Percentiles rank a stretch among this genome's conserved stretches.
Evolutionary conservation across 2,888 invertebrate species (phyloP).

Genomic region (Esperia sulphurella): DNA sequence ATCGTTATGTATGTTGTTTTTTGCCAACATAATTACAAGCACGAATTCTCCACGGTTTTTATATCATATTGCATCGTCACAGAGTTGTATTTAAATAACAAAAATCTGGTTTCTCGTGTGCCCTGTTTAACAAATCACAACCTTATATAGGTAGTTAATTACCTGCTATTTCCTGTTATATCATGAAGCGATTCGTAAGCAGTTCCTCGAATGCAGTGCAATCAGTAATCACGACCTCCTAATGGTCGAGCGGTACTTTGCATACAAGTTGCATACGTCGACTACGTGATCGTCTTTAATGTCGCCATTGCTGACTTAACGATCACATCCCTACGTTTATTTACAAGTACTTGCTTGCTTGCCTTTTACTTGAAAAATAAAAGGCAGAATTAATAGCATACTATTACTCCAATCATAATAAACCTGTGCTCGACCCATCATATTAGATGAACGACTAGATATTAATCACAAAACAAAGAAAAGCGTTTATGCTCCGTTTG

Average conservation of each 20-base stretch:
- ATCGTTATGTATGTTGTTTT: conserved; percentile 11
- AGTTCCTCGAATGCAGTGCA: conserved; percentile 10
- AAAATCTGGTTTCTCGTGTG: too few species aligned
- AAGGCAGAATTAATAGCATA: conserved; percentile 20
- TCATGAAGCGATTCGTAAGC: conserved; percentile 7
- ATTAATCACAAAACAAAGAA: conserved; percentile 41
- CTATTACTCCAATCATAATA: conserved; percentile 26
- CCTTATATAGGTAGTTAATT: not conserved
- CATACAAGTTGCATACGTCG: not conserved
- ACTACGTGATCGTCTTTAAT: conserved; percentile 5
- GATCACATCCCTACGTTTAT: conserved; percentile 9
- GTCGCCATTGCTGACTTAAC: conserved; percentile 5
- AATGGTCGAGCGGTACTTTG: not conserved
- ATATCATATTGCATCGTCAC: not conserved
- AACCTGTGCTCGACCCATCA: conserved; percentile 22
- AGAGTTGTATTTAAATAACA: not conserved
- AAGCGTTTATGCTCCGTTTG: conserved; percentile 28
- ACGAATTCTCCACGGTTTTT: not conserved
- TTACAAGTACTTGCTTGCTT: conserved; percentile 13
- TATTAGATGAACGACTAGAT: conserved; percentile 24
- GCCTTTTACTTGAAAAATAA: conserved; percentile 5
- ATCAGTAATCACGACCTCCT: not conserved
- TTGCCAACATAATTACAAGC: not conserved
- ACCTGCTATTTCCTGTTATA: conserved; percentile 8
- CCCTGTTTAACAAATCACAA: not conserved